Conservation (phyloP, 2,797 vertebrate species). For the Tenualosa thibaudeaui region DNA sequence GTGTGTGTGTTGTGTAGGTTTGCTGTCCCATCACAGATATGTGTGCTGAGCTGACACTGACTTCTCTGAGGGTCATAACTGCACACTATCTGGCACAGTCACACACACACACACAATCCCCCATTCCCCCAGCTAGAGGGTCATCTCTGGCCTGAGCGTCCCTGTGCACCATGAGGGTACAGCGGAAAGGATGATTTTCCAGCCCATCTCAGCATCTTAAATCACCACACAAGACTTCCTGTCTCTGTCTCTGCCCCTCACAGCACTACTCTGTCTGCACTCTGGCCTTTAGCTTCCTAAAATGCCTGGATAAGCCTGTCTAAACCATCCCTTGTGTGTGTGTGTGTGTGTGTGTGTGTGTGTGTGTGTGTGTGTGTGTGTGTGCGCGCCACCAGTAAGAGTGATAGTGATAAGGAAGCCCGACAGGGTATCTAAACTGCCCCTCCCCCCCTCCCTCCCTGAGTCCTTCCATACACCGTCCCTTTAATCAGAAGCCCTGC, state of each 20-base stretch:
- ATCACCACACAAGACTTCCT: background rate
- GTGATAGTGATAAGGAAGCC: background rate
- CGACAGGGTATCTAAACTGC: background rate
- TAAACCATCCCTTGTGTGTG: background rate
- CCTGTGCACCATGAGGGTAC: background rate
- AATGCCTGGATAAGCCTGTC: background rate
- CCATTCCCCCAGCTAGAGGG: no score
- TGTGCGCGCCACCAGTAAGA: background rate
- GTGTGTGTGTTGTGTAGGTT: background rate
- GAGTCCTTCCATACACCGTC: background rate
- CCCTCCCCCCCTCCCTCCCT: background rate
- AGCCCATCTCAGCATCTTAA: background rate
- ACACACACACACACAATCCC: background rate
- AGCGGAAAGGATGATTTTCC: background rate
- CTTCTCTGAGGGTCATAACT: background rate
- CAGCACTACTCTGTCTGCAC: background rate
- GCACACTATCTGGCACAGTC: background rate
- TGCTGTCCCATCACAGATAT: background rate
- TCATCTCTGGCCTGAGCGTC: no score
- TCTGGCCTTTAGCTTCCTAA: background rate
- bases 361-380: background rate
- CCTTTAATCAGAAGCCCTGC: background rate
- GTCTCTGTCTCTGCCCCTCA: background rate
- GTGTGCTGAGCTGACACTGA: background rate
- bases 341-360: background rate